phyloP scores from a whole-genome alignment of 2,113 vertebrate genomes.

The Misgurnus anguillicaudatus region DNA sequence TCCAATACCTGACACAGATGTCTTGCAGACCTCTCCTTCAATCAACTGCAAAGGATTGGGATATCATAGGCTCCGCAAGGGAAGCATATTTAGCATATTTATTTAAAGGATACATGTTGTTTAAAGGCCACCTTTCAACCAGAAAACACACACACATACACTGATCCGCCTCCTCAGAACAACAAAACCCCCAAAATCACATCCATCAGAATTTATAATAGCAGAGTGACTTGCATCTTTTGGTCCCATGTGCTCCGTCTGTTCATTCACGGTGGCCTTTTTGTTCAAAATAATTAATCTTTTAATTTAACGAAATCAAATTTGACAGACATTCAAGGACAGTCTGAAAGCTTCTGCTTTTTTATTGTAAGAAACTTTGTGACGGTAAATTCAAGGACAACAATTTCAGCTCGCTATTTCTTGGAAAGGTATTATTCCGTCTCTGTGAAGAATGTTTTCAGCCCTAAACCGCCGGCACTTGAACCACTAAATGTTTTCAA shows the following conservation, averaged over 20 bases:
- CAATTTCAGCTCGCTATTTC: not conserved
- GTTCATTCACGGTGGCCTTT: conserved; percentile 22
- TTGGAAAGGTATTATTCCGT: not conserved
- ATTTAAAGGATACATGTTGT: not conserved
- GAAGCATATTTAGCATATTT: too few relatives aligned
- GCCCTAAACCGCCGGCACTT: too few relatives aligned
- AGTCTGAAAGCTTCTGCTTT: not conserved
- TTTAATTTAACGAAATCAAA: conserved; percentile 41
- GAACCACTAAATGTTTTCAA: too few relatives aligned
- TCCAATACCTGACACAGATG: too few relatives aligned
- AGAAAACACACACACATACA: not conserved
- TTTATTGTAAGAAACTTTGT: not conserved
- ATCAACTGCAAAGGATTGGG: not conserved
- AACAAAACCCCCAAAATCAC: conserved; percentile 56
- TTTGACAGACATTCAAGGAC: conserved; percentile 43
- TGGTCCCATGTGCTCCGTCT: conserved; percentile 48
- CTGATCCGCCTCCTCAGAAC: conserved; percentile 22
- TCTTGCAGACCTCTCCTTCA: too few relatives aligned
- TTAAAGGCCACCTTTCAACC: conserved; percentile 53
- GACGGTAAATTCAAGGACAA: conserved; percentile 21
- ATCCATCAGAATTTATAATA: conserved; percentile 61
- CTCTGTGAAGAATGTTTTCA: not conserved
- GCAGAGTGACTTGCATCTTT: conserved; percentile 42
- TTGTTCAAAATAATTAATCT: conserved; percentile 40
- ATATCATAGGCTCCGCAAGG: too few relatives aligned